Conservation (phyloP, 2,113 vertebrate species). For the Prionailurus viverrinus region DNA sequence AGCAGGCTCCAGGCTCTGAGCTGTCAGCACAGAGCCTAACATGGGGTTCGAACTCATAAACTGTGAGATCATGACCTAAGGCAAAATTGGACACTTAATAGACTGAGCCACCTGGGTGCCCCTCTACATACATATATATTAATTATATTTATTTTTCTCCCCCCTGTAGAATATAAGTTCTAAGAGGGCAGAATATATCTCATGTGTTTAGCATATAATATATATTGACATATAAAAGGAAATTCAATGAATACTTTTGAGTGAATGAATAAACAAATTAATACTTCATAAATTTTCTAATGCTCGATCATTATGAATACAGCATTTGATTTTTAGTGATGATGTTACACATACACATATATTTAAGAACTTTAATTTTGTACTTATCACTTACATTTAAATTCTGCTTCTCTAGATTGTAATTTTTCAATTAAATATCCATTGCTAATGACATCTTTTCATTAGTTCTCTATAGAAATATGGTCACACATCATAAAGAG, state of each 20-base stretch:
- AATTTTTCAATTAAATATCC: conserved; percentile 72
- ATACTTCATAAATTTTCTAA: conserved; percentile 45
- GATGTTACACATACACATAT: not conserved
- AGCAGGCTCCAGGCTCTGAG: too few species aligned
- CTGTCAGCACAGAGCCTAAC: too few species aligned
- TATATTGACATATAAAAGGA: not conserved
- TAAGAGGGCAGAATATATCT: not conserved
- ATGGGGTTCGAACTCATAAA: too few species aligned
- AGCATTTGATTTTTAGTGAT: conserved; percentile 42
- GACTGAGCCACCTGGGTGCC: too few species aligned
- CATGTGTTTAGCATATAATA: not conserved
- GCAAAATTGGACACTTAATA: too few species aligned
- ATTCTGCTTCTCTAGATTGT: conserved; percentile 51
- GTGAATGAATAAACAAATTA: conserved; percentile 48
- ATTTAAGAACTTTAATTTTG: conserved; percentile 13
- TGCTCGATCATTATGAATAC: not conserved
- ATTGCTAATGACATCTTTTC: conserved; percentile 61
- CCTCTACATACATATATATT: too few species aligned
- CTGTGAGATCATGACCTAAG: too few species aligned
- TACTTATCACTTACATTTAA: conserved; percentile 23
- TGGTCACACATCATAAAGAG: conserved; percentile 55
- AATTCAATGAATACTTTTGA: not conserved
- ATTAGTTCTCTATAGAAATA: conserved; percentile 64
- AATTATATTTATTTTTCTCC: not conserved
- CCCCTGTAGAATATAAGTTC: not conserved